Conservation (phyloP, 2,888 invertebrate species). For the Villa cingulata region DNA sequence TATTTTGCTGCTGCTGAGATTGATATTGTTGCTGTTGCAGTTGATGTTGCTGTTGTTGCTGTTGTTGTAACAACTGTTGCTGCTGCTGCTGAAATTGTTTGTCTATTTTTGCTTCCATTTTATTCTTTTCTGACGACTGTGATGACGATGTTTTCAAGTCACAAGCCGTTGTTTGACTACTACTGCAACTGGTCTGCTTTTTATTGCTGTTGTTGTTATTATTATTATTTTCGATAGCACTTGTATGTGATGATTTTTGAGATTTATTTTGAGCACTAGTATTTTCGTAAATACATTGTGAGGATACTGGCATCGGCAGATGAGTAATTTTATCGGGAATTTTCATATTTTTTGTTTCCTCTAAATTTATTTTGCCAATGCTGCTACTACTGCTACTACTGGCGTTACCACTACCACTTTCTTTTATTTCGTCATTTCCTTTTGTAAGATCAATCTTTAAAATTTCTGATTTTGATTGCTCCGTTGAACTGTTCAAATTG, state of each 20-base stretch:
- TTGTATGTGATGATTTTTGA: neutral
- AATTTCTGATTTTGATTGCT: conserved; percentile 3
- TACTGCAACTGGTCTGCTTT: conserved; percentile 4
- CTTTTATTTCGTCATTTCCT: neutral
- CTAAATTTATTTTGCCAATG: no score
- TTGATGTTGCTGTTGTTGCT: neutral
- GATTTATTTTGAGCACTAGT: neutral
- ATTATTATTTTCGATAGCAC: neutral
- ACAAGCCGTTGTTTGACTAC: neutral
- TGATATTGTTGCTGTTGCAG: conserved; percentile 1
- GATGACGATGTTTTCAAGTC: neutral
- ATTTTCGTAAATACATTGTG: neutral
- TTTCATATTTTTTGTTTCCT: neutral
- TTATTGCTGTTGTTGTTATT: conserved; percentile 11
- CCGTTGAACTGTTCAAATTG: neutral
- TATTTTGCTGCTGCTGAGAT: neutral
- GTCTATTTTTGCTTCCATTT: conserved; percentile 5
- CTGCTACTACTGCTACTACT: neutral
- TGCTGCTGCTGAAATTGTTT: neutral
- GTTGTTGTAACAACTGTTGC: neutral
- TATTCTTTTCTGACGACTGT: conserved; percentile 4
- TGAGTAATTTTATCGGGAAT: neutral
- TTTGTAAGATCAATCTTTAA: conserved; percentile 12
- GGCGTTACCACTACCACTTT: neutral
- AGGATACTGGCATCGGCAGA: neutral